Base-by-base conservation (phyloP, 2,113 vertebrate species). In the Lepidothrix coronata region DNA sequence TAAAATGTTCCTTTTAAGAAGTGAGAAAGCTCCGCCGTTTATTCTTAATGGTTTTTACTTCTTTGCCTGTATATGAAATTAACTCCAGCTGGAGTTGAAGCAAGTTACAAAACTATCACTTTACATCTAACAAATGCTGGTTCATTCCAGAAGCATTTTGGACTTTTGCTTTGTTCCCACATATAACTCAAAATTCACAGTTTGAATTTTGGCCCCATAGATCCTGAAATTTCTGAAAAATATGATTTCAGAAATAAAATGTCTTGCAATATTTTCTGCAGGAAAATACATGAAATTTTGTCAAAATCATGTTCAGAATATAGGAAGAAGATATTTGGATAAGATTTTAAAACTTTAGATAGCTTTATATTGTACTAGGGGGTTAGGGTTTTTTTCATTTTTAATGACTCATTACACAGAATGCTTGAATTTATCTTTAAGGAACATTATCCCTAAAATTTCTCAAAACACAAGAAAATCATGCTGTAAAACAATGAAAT, bases 311-410 rank as follows among this genome's bases (percentile, higher is more conserved):
- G 2, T 33, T 78, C 20, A 59, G 33, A 85, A 78, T 51, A 49
- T 21, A 46, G 11, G 3, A 80, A 57, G 20, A 43, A 49, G 6
- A 33, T 74, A 74, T 44, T 41, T 83, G 4, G 27, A 19, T 71
- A 80, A 84, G 28, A 54, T 21, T 74, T 72, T 31, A 41, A 86
- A 88, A 70, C 37, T 28, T 68, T 31, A 48, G 5, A 61, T 65
- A 31, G 3, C 6, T 78, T 76, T 66, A 12, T 76, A 22, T 49
- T 84, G 66, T 59, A 46, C 14, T 22, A 31, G 4, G 2, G 4
- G 8, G 1, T 44, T 41, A 2, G 25, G 12, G n/a, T 1, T 1
- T n/a, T 28, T 49, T 52, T 51, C 0, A 24, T 68, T 44, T 72
- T 2, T 30, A 79, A 46, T 65, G 19, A 2, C 3, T 24, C 3